Conservation (phyloP, 2,113 vertebrate species). For the Rhombomys opimus region DNA sequence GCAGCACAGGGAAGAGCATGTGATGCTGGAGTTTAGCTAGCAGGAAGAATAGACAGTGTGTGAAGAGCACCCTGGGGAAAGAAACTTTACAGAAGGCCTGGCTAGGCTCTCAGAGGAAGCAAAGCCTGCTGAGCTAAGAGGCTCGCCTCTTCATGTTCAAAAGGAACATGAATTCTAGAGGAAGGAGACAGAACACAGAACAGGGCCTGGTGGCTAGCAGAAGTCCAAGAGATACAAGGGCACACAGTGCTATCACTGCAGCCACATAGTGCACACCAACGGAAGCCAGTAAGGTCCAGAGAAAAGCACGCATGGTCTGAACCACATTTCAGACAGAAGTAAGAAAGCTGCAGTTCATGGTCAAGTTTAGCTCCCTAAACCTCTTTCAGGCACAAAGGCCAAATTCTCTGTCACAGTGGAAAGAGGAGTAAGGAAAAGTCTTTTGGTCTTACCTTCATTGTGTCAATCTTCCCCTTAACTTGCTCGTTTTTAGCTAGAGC, state of each 20-base stretch:
- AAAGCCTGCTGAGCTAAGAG: neutral
- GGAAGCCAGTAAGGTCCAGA: neutral
- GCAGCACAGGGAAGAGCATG: neutral
- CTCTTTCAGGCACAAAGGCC: neutral
- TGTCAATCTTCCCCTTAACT: slow-evolving; percentile 99
- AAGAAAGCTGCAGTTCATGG: neutral
- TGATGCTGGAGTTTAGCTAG: accelerated
- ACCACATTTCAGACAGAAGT: accelerated
- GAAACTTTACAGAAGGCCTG: too few species aligned
- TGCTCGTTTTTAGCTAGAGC: slow-evolving; percentile 98
- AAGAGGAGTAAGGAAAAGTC: neutral
- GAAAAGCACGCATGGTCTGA: neutral
- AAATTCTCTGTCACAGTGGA: neutral
- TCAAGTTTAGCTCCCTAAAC: neutral
- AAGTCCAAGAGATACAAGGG: neutral
- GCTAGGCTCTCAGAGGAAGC: neutral
- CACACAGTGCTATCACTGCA: accelerated
- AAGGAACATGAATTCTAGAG: neutral
- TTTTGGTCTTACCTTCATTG: slow-evolving; percentile 93
- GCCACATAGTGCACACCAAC: accelerated
- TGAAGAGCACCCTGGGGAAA: neutral
- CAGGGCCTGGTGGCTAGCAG: too few species aligned
- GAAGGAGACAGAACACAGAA: accelerated
- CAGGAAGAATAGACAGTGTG: accelerated
- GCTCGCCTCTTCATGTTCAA: neutral